Evolutionary conservation across 64 coral and sea anemone species (phyloP).

Genomic region (Exaiptasia diaphana): DNA sequence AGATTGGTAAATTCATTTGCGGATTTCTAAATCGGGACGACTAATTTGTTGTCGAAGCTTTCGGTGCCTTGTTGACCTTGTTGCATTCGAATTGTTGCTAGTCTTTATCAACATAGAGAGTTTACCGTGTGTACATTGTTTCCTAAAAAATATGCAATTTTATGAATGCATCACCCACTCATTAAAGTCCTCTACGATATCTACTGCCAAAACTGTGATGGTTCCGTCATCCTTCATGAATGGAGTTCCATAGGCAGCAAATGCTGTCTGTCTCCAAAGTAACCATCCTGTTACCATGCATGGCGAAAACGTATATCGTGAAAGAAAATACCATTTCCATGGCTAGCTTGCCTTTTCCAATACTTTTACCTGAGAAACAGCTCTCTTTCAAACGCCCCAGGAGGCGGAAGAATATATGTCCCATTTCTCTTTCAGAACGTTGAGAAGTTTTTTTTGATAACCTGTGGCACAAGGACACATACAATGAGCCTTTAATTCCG

Average conservation of each 20-base stretch:
- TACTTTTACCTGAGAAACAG: constrained; percentile 56
- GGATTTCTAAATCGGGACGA: constrained; percentile 52
- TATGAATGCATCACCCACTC: constrained; percentile 52
- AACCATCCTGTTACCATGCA: constrained; percentile 76
- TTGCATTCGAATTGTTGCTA: constrained; percentile 69
- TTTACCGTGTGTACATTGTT: constrained; percentile 68
- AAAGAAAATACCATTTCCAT: constrained; percentile 70
- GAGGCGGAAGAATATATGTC: constrained; percentile 64
- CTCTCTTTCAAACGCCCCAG: constrained; percentile 62
- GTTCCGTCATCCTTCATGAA: constrained; percentile 63
- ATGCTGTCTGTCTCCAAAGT: constrained; percentile 68
- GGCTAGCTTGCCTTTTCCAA: constrained; percentile 67
- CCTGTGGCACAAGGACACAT: constrained; percentile 48
- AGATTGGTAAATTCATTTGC: constrained; percentile 40
- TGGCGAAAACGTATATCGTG: constrained; percentile 64
- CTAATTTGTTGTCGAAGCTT: constrained; percentile 75
- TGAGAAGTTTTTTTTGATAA: constrained; percentile 67
- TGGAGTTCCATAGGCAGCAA: constrained; percentile 57
- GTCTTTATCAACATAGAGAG: constrained; percentile 65
- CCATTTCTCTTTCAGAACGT: constrained; percentile 69
- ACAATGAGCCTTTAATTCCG: constrained; percentile 50
- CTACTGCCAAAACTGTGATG: constrained; percentile 51
- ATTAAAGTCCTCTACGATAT: constrained; percentile 50
- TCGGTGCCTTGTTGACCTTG: constrained; percentile 67
- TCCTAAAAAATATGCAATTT: constrained; percentile 66